These are phyloP conservation scores for Ploceus nigricollis DNA, from an alignment of 2,113 vertebrate genomes.

Conservation along the genomic window DNA sequence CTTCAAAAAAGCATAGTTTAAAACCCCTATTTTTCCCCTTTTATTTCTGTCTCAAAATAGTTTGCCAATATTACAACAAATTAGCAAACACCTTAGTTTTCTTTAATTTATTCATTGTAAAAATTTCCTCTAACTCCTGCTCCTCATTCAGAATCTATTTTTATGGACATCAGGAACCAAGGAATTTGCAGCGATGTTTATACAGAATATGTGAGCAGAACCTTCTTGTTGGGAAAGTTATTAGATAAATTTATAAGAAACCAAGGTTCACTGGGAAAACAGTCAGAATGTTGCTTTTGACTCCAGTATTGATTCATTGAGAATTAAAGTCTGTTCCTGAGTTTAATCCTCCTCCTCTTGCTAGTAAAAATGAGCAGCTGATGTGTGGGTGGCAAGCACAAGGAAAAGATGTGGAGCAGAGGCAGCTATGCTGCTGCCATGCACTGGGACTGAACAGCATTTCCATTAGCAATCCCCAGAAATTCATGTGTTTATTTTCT, in stretches of 20 bases:
- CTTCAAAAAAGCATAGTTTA: background rate
- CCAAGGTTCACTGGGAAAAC: background rate
- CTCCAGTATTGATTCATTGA: background rate
- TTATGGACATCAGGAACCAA: background rate
- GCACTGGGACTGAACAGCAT: background rate
- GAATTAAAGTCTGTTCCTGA: background rate
- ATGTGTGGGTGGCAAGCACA: background rate
- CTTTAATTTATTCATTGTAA: background rate
- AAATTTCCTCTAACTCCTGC: background rate
- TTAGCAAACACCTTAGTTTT: background rate
- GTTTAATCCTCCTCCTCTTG: background rate
- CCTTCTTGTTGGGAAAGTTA: background rate
- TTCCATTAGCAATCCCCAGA: background rate
- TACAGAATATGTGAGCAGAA: background rate
- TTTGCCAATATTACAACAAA: background rate
- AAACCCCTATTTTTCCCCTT: rapidly evolving
- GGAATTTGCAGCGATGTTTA: background rate
- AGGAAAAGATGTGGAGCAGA: background rate
- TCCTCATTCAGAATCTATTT: background rate
- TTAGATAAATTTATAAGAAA: background rate
- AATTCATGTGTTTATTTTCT: background rate
- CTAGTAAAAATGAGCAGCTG: background rate
- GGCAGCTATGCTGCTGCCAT: background rate
- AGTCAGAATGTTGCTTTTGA: background rate
- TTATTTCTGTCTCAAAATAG: background rate